Evolutionary conservation across 2,113 vertebrate genomes (phyloP).

Genomic region (Trachemys scripta): DNA sequence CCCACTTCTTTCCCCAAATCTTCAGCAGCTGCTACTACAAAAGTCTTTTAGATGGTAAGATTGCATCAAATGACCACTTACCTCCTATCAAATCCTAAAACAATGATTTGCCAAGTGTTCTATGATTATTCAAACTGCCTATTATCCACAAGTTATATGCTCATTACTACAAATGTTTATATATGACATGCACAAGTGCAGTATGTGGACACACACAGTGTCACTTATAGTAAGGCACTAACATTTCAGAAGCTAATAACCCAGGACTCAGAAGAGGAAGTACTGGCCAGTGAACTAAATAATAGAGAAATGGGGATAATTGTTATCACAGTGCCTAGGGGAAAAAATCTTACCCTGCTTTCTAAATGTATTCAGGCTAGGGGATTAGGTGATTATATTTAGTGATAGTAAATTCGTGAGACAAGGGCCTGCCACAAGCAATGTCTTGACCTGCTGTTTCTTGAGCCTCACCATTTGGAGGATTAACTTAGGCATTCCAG

Average conservation of each 20-base stretch:
- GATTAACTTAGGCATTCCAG: background rate
- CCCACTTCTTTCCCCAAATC: background rate
- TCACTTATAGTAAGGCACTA: background rate
- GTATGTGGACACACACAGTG: background rate
- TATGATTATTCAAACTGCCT: background rate
- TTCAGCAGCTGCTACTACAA: background rate
- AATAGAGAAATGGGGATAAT: background rate
- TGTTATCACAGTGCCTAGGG: no score
- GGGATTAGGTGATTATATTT: no score
- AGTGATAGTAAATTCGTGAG: no score
- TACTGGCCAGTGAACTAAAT: background rate
- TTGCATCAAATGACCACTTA: background rate
- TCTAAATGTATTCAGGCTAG: no score
- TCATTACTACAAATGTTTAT: background rate
- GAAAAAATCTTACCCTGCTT: no score
- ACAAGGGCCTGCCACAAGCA: background rate
- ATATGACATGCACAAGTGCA: background rate
- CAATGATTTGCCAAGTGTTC: background rate
- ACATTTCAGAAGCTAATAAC: background rate
- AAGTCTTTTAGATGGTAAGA: background rate
- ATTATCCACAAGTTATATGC: background rate
- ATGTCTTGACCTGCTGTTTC: accelerated
- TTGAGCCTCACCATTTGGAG: background rate
- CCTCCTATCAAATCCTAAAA: background rate
- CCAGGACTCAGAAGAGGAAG: background rate